These are phyloP conservation scores for Caracal caracal DNA, from an alignment of 2,113 vertebrate genomes.

Conservation along the genomic window DNA sequence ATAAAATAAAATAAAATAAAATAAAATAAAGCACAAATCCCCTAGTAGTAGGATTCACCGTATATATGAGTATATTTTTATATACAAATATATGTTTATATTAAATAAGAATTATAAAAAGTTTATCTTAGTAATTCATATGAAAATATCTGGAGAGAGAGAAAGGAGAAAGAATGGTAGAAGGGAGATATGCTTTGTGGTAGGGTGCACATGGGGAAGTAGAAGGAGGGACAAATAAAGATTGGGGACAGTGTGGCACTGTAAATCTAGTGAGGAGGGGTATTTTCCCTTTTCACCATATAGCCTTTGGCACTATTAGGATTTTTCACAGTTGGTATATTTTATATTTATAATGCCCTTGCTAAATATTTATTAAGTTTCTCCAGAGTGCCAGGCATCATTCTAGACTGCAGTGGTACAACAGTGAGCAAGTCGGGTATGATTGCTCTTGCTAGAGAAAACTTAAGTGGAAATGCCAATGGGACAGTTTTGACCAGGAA, in stretches of 20 bases:
- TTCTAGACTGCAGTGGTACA: not conserved
- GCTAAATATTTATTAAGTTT: not conserved
- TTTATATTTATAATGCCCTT: not conserved
- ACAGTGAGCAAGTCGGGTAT: not conserved
- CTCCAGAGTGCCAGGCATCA: not conserved
- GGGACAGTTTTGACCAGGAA: not conserved
- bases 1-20: too few species aligned
- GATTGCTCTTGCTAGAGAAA: not conserved
- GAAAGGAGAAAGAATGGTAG: not conserved
- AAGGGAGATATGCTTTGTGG: too few species aligned
- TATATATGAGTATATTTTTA: not conserved
- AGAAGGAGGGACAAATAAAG: not conserved
- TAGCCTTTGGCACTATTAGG: not conserved
- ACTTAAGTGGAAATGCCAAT: not conserved
- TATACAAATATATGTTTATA: not conserved
- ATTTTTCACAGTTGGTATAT: not conserved
- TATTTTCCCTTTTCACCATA: not conserved
- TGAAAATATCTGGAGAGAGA: too few species aligned
- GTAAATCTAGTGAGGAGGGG: accelerated
- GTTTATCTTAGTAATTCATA: not conserved
- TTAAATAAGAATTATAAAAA: not conserved
- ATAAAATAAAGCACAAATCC: not conserved
- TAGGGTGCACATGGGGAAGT: not conserved
- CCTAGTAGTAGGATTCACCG: not conserved
- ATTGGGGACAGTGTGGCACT: not conserved